These are phyloP conservation scores for Pampusana beccarii DNA, from an alignment of 2,113 vertebrate species.

Conservation along the genomic window DNA sequence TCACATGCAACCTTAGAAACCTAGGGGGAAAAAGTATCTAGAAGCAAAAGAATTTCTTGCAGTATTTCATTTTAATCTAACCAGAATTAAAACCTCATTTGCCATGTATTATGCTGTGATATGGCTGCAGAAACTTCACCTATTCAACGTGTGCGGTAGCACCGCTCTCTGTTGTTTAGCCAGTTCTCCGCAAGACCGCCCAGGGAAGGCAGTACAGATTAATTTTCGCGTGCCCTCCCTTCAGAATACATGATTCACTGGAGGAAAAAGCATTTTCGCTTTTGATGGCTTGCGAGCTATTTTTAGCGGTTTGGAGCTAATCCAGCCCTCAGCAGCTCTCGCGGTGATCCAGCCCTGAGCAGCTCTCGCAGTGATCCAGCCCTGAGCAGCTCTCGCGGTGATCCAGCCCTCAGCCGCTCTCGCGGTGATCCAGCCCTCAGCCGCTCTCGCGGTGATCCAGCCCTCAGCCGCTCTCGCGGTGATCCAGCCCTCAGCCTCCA, in stretches of 20 bases:
- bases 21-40: background rate
- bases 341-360: background rate
- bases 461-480: slow-evolving; percentile 15
- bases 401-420: background rate
- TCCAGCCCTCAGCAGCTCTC: slow-evolving; percentile 45
- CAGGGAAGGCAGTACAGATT: background rate
- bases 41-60: background rate
- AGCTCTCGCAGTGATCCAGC: no score
- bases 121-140: background rate
- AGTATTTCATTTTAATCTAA: background rate
- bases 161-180: background rate
- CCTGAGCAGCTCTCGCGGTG: no score
- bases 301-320: slow-evolving; percentile 59
- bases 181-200: background rate
- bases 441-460: slow-evolving; percentile 41
- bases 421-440: slow-evolving; percentile 36
- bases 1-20: background rate
- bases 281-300: slow-evolving; percentile 31
- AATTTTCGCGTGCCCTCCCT: background rate
- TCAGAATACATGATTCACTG: background rate
- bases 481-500: background rate
- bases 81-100: background rate
- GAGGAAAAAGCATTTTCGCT: background rate
- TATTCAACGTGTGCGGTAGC: background rate
- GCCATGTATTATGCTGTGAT: background rate